Conservation (phyloP, 2,797 vertebrate genomes). For the Allochrocebus solatus region DNA sequence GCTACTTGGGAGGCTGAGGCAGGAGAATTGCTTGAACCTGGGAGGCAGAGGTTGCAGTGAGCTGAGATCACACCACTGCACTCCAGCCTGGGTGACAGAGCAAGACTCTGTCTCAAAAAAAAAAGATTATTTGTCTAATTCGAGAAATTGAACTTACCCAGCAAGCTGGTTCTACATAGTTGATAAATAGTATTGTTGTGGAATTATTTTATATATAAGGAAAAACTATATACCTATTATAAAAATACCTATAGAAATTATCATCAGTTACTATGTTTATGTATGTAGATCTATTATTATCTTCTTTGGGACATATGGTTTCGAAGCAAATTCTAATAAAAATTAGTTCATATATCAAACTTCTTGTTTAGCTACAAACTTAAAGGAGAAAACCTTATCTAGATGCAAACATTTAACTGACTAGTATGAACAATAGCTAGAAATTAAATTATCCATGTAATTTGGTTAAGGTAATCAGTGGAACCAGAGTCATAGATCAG, state of each 20-base stretch:
- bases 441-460: constrained; percentile 58
- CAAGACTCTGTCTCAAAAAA: too few species aligned
- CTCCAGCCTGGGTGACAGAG: too few species aligned
- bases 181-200: constrained; percentile 36
- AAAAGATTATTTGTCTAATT: neutral
- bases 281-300: constrained; percentile 1
- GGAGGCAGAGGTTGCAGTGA: too few species aligned
- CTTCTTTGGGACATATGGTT: constrained; percentile 1
- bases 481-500: constrained; percentile 63
- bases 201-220: constrained; percentile 17
- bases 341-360: constrained; percentile 37
- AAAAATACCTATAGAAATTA: neutral
- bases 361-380: constrained; percentile 38
- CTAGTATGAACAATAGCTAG: constrained; percentile 42
- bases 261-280: neutral
- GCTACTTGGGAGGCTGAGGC: too few species aligned
- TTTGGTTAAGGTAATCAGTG: constrained; percentile 59
- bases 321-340: constrained; percentile 48
- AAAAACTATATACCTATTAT: constrained; percentile 17
- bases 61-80: too few species aligned
- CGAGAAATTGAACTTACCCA: constrained; percentile 36
- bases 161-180: neutral
- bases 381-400: constrained; percentile 27
- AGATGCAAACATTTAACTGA: constrained; percentile 42
- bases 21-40: too few species aligned